Percentiles rank a stretch among this genome's conserved stretches.
These are phyloP conservation scores for Onchidella celtica DNA, from an alignment of 2,888 invertebrate species.

Conservation along the genomic window DNA sequence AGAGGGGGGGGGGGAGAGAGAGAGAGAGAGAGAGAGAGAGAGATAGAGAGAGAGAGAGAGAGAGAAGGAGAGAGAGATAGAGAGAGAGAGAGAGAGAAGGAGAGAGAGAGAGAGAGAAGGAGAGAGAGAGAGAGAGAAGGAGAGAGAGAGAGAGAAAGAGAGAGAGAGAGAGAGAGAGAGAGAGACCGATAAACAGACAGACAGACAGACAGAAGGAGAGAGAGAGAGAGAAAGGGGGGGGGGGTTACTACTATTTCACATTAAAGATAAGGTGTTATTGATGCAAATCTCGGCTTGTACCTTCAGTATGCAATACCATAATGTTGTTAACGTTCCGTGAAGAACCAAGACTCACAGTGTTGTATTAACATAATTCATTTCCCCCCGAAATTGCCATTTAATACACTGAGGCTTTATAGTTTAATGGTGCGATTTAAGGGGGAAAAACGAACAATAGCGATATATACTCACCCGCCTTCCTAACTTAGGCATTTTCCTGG, in stretches of 20 bases:
- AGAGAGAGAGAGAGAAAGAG: conserved; percentile 7
- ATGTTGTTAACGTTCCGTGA: too few relatives aligned
- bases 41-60: neutral
- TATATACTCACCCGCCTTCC: neutral
- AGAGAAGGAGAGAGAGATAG: neutral
- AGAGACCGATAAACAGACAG: neutral
- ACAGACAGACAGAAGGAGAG: neutral
- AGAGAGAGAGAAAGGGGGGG: neutral
- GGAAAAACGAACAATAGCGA: neutral
- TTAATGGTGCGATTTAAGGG: neutral
- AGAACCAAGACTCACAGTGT: too few relatives aligned
- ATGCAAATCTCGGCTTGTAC: too few relatives aligned
- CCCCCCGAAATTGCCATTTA: too few relatives aligned
- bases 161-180: conserved; percentile 9
- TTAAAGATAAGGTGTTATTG: too few relatives aligned
- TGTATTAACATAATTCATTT: too few relatives aligned
- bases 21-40: conserved; percentile 30
- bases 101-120: neutral
- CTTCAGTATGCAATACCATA: too few relatives aligned
- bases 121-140: conserved; percentile 29
- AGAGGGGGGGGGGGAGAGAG: conserved; percentile 21
- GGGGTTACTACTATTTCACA: too few relatives aligned
- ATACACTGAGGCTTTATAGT: too few relatives aligned
- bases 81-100: conserved; percentile 10
- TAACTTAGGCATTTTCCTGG: neutral